These are phyloP conservation scores for Nipponacmea schrenckii DNA, from an alignment of 2,888 invertebrate species.

Conservation along the genomic window DNA sequence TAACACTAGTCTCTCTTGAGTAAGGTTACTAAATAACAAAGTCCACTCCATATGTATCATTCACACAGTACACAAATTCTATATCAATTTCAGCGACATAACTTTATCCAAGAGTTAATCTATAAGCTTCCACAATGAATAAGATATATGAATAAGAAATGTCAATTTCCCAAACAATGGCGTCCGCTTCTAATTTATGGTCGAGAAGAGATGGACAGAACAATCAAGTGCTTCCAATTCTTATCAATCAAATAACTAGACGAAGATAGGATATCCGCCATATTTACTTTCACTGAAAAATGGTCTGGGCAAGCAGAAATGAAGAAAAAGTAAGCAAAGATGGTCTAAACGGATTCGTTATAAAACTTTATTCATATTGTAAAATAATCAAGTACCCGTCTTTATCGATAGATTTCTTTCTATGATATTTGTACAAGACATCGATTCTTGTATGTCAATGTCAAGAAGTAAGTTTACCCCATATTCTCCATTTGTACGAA, in stretches of 20 bases:
- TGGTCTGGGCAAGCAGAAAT: background rate
- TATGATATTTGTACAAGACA: background rate
- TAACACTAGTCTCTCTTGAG: no score
- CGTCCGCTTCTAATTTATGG: no score
- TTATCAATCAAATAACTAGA: background rate
- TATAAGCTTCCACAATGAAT: no score
- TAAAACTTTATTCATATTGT: background rate
- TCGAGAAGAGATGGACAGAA: background rate
- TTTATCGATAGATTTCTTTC: background rate
- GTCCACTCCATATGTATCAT: no score
- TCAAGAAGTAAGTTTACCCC: background rate
- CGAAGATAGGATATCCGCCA: background rate
- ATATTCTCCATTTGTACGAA: no score
- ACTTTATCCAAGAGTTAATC: no score
- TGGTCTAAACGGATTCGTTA: background rate
- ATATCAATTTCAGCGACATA: no score
- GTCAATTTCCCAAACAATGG: no score
- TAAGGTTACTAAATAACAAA: no score
- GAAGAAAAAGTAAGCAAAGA: conserved; percentile 1
- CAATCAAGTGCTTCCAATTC: background rate
- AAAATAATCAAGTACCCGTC: background rate
- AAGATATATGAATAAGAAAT: no score
- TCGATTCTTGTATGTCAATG: background rate
- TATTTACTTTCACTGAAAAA: background rate
- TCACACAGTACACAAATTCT: no score